Conservation (phyloP, 2,888 invertebrate species). For the Lysandra bellargus region DNA sequence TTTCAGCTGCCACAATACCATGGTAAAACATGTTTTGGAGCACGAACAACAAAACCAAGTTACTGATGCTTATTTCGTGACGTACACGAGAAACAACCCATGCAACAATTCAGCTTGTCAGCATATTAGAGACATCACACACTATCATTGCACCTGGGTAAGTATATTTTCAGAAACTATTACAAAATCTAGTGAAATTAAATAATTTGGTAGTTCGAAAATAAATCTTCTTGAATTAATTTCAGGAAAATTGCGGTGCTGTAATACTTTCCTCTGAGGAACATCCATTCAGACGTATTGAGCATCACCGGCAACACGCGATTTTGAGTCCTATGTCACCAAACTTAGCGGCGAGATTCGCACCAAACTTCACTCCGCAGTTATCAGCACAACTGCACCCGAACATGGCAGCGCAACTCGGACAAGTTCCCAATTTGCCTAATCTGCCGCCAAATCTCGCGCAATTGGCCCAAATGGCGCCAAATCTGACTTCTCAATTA, state of each 20-base stretch:
- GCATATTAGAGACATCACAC: constrained; percentile 88
- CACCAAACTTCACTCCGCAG: constrained; percentile 77
- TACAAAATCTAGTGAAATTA: not conserved
- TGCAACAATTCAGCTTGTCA: constrained; percentile 86
- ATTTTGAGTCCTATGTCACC: constrained; percentile 83
- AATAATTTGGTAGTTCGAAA: not conserved
- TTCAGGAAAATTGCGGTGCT: constrained; percentile 88
- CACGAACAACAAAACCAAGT: constrained; percentile 94
- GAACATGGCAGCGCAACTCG: constrained; percentile 73
- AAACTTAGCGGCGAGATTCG: constrained; percentile 79
- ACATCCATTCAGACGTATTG: constrained; percentile 89
- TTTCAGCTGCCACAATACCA: constrained; percentile 82
- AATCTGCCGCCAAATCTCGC: constrained; percentile 72
- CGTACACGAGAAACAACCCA: constrained; percentile 82
- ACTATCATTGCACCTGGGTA: constrained; percentile 95
- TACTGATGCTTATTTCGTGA: constrained; percentile 88
- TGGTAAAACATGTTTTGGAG: constrained; percentile 91
- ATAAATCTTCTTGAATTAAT: constrained; percentile 34
- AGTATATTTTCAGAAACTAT: constrained; percentile 46
- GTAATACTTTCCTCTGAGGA: constrained; percentile 87
- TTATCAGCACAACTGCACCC: constrained; percentile 73
- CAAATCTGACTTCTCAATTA: constrained; percentile 65
- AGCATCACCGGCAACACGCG: constrained; percentile 93
- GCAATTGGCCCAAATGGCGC: constrained; percentile 73
- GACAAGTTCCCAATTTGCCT: constrained; percentile 66